Conservation (phyloP, 2,888 invertebrate species). For the Oscheius onirici region DNA sequence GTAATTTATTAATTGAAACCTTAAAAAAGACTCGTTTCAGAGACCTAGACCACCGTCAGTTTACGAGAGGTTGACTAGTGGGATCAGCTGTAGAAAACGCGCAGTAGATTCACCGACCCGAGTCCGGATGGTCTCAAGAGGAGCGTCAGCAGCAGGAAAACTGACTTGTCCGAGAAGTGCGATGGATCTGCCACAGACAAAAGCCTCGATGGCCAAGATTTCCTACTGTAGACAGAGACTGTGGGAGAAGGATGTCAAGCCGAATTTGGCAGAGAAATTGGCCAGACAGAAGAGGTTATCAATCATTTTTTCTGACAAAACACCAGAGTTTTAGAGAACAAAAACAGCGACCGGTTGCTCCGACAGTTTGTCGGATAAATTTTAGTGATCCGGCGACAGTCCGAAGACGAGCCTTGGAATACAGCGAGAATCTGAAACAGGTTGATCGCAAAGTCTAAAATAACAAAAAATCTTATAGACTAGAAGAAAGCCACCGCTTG, state of each 20-base stretch:
- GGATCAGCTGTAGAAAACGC: slow-evolving; percentile 10
- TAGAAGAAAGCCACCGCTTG: slow-evolving; percentile 1
- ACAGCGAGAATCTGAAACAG: slow-evolving; percentile 38
- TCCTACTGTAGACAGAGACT: slow-evolving; percentile 67
- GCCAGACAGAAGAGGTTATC: slow-evolving; percentile 42
- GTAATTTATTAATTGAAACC: too few species aligned
- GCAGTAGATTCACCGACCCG: neutral
- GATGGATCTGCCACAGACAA: slow-evolving; percentile 64
- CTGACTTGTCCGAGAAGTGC: slow-evolving; percentile 58
- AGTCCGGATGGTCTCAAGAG: neutral
- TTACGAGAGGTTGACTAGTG: slow-evolving; percentile 37
- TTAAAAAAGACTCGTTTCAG: neutral
- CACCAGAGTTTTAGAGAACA: neutral
- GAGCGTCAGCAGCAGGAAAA: slow-evolving; percentile 13
- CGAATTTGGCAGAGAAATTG: slow-evolving; percentile 59
- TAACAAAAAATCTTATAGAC: neutral
- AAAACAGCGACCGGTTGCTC: slow-evolving; percentile 1
- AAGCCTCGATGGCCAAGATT: slow-evolving; percentile 71
- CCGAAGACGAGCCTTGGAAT: slow-evolving; percentile 42
- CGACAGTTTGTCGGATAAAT: slow-evolving; percentile 43
- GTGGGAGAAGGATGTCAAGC: slow-evolving; percentile 61
- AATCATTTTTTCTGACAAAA: neutral
- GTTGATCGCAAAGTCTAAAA: too few species aligned
- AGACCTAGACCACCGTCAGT: slow-evolving; percentile 29
- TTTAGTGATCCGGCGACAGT: slow-evolving; percentile 55